Evolutionary conservation across 2,888 invertebrate species (phyloP), one percentile per base, ranked within the genome.

Genomic region (Caenorhabditis auriculariae): DNA sequence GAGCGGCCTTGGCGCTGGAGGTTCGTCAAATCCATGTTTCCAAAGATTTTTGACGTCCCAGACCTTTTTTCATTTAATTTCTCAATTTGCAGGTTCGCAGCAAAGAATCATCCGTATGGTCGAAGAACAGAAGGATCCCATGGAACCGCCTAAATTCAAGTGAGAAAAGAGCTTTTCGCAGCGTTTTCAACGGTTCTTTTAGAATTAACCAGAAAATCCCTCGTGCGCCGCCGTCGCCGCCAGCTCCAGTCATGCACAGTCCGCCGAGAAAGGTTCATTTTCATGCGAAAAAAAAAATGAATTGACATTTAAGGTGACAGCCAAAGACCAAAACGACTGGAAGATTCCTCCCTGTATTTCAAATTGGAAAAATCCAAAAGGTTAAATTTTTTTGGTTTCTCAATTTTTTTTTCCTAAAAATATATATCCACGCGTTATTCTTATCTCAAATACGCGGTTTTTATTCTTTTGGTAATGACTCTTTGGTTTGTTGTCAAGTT

Each of bases 361-460:
- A 0, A 98, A 98, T 82, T 99, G 98, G 98, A 98, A 98, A 85
- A 98, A 99, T 83, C 91, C 95, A 4, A 95, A 94, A 88, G 90
- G 87, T 76, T 24, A 35, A 43, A 12, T 19, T 15, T 23, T 39
- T 43, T 12, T 17, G 2, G 23, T 17, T 19, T 27, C 17, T 3
- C 15, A 24, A 3, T 9, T 29, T 38, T 27, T 55, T 55, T 27
- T 51, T 43, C 12, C 21, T n/a, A n/a, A 39, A 39, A 15, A 9
- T 39, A 19, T 5, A 39, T 23, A 35, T 19, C n/a, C n/a, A n/a
- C n/a, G n/a, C n/a, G n/a, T n/a, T n/a, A n/a, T n/a, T n/a, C n/a
- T n/a, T n/a, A n/a, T n/a, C n/a, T n/a, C n/a, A n/a, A n/a, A n/a
- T n/a, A n/a, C n/a, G n/a, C n/a, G n/a, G n/a, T n/a, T n/a, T n/a